These are phyloP conservation scores for Loriculus beryllinus DNA, from an alignment of 2,797 vertebrate genomes.

Conservation along the genomic window DNA sequence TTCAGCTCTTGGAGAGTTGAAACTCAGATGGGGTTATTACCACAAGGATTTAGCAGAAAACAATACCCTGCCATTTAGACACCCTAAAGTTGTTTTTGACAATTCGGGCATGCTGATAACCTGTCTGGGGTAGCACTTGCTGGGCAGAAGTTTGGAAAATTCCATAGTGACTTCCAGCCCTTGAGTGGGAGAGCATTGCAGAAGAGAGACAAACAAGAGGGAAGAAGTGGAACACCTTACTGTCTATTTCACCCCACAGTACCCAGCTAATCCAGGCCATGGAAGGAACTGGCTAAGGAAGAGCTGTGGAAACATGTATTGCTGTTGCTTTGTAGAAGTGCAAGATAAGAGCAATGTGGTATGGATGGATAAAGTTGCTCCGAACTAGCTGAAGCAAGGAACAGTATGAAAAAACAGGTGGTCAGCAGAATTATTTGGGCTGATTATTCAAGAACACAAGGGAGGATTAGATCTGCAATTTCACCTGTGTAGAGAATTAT, in stretches of 20 bases:
- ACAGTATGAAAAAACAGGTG: neutral
- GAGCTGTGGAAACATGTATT: neutral
- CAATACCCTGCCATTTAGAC: neutral
- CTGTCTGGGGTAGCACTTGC: neutral
- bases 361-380: neutral
- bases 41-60: neutral
- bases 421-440: neutral
- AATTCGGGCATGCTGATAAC: neutral
- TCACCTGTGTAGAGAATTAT: neutral
- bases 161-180: neutral
- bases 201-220: neutral
- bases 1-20: neutral
- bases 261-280: neutral
- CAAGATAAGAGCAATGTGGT: neutral
- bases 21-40: neutral
- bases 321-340: neutral
- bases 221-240: neutral
- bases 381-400: neutral
- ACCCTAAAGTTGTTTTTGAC: neutral
- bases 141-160: neutral
- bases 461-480: neutral
- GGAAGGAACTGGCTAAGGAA: neutral
- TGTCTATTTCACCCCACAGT: too few relatives aligned
- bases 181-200: neutral
- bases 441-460: neutral